Evolutionary conservation across 2,797 vertebrate genomes (phyloP).

Genomic region (Schizopygopsis pylzovi): DNA sequence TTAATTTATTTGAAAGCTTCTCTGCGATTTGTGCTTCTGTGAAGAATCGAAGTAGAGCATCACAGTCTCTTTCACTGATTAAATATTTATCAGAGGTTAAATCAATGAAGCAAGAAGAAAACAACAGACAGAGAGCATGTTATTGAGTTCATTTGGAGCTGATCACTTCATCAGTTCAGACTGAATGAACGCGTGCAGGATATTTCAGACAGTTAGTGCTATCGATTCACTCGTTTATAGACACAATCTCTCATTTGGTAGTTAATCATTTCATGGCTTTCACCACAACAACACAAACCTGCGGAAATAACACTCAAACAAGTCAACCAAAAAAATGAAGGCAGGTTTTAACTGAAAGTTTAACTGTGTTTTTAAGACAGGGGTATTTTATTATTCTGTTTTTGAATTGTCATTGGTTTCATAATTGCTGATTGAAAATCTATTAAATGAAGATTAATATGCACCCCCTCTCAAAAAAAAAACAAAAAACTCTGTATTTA

Average conservation of each 20-base stretch:
- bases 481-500: no score
- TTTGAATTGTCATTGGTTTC: no score
- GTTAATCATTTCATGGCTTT: not conserved
- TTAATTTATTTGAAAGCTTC: slow-evolving; percentile 37
- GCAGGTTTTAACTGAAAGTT: not conserved
- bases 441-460: no score
- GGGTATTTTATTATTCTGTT: not conserved
- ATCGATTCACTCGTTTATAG: not conserved
- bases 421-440: no score
- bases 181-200: not conserved
- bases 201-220: not conserved
- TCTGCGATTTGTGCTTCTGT: slow-evolving; percentile 48
- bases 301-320: not conserved
- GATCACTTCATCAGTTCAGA: slow-evolving; percentile 17
- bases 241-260: not conserved
- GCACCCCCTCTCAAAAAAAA: no score
- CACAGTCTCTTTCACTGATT: slow-evolving; percentile 49
- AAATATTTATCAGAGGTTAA: slow-evolving; percentile 55
- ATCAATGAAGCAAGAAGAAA: slow-evolving; percentile 46
- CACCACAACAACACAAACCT: not conserved
- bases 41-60: slow-evolving; percentile 59
- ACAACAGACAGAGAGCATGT: slow-evolving; percentile 27
- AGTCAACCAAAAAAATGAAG: not conserved
- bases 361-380: not conserved
- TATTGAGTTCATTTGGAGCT: slow-evolving; percentile 26